phyloP scores from a whole-genome alignment of 2,113 vertebrate genomes.

The Morone chrysops region DNA sequence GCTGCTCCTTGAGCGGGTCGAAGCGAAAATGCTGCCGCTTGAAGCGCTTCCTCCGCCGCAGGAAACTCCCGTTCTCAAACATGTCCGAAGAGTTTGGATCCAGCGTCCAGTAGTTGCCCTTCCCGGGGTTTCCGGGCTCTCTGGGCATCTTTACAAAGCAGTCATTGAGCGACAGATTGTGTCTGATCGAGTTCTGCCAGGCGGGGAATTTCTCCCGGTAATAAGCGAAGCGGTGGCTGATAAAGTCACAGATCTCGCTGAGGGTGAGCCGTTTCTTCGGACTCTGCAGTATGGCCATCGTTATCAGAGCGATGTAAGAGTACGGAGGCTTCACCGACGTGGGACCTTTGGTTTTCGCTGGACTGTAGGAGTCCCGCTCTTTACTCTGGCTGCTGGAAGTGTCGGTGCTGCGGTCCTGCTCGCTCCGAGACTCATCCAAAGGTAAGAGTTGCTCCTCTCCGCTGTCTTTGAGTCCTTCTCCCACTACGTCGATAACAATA shows the following conservation, averaged over 20 bases:
- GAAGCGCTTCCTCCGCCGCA: slow-evolving; percentile 86
- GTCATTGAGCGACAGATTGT: slow-evolving; percentile 87
- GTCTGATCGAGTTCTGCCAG: slow-evolving; percentile 88
- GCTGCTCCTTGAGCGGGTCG: slow-evolving; percentile 80
- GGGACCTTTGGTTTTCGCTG: slow-evolving; percentile 72
- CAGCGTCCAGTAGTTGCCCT: slow-evolving; percentile 89
- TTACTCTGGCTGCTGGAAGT: slow-evolving; percentile 52
- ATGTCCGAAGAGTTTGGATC: slow-evolving; percentile 88
- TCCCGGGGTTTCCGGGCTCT: slow-evolving; percentile 87
- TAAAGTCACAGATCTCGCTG: slow-evolving; percentile 88
- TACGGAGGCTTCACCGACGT: slow-evolving; percentile 87
- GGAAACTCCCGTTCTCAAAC: slow-evolving; percentile 88
- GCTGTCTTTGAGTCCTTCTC: slow-evolving; percentile 80
- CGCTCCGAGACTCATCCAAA: slow-evolving; percentile 59
- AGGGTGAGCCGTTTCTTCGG: slow-evolving; percentile 87
- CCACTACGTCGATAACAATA: slow-evolving; percentile 85
- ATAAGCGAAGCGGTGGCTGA: slow-evolving; percentile 85
- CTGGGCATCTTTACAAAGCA: slow-evolving; percentile 87
- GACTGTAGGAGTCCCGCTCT: slow-evolving; percentile 52
- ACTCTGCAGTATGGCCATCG: slow-evolving; percentile 87
- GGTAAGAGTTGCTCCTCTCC: slow-evolving; percentile 74
- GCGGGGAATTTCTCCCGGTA: slow-evolving; percentile 88
- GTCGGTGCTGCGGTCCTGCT: slow-evolving; percentile 56
- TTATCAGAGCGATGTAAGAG: slow-evolving; percentile 88
- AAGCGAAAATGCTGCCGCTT: slow-evolving; percentile 85